Conservation (phyloP, 2,113 vertebrate species). For the Merops nubicus region DNA sequence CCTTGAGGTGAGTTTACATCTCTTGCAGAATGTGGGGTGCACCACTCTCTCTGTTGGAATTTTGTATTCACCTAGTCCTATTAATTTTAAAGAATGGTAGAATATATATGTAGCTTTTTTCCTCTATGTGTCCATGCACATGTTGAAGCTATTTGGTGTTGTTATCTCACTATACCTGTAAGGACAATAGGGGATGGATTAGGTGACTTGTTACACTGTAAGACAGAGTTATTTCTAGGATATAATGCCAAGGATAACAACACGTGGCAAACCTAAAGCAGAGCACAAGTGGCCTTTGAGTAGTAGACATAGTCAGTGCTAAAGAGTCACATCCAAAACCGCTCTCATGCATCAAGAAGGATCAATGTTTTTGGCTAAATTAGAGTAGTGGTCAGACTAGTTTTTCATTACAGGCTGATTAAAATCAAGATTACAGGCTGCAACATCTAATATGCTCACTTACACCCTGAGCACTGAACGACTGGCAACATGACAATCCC, state of each 20-base stretch:
- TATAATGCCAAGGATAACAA: background rate
- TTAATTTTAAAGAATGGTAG: background rate
- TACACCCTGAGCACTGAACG: background rate
- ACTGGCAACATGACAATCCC: background rate
- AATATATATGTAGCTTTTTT: background rate
- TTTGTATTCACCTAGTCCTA: background rate
- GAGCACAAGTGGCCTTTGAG: background rate
- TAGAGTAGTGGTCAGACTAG: background rate
- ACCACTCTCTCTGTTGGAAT: background rate
- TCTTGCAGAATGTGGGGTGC: background rate
- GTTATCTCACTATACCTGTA: background rate
- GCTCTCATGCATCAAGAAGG: background rate
- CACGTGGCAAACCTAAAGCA: background rate
- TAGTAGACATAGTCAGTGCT: background rate
- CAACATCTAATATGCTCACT: background rate
- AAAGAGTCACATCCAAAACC: background rate
- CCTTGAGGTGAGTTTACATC: background rate
- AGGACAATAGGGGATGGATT: background rate
- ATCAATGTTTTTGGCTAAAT: background rate
- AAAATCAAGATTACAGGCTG: background rate
- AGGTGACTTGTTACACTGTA: background rate
- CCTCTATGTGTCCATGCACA: background rate
- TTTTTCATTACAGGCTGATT: background rate
- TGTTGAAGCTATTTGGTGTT: background rate
- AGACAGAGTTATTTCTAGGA: background rate